A percentile compares a stretch with the other conserved stretches of the same genome.
These are phyloP conservation scores for Buceros bicornis DNA, from an alignment of 2,797 vertebrate species.

Conservation along the genomic window DNA sequence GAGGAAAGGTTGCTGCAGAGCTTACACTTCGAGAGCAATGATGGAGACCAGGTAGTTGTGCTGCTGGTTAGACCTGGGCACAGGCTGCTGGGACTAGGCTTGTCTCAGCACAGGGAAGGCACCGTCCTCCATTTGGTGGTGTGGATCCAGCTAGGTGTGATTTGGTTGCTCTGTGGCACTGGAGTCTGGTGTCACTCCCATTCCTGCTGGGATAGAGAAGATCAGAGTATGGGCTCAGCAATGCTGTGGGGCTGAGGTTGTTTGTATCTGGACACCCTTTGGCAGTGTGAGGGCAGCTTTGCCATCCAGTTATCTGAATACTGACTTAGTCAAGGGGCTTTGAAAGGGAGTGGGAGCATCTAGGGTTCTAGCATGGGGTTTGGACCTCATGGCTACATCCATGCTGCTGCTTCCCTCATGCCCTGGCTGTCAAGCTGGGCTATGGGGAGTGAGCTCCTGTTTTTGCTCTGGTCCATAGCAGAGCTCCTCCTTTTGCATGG, in stretches of 20 bases:
- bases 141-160: background rate
- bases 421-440: background rate
- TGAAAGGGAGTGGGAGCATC: background rate
- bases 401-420: background rate
- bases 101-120: background rate
- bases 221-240: background rate
- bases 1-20: background rate
- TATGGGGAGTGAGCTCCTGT: background rate
- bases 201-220: background rate
- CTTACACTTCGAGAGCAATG: background rate
- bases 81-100: background rate
- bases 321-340: background rate
- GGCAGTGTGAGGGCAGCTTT: background rate
- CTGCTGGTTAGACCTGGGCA: background rate
- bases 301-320: background rate
- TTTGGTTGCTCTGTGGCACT: background rate
- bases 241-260: background rate
- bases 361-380: background rate
- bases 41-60: background rate
- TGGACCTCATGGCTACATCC: background rate
- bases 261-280: background rate
- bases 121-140: rapidly evolving
- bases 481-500: background rate
- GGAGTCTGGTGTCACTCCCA: background rate
- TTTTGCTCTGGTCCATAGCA: background rate